These are phyloP conservation scores for Girardinus metallicus DNA, from an alignment of 2,797 vertebrate species.

Conservation along the genomic window DNA sequence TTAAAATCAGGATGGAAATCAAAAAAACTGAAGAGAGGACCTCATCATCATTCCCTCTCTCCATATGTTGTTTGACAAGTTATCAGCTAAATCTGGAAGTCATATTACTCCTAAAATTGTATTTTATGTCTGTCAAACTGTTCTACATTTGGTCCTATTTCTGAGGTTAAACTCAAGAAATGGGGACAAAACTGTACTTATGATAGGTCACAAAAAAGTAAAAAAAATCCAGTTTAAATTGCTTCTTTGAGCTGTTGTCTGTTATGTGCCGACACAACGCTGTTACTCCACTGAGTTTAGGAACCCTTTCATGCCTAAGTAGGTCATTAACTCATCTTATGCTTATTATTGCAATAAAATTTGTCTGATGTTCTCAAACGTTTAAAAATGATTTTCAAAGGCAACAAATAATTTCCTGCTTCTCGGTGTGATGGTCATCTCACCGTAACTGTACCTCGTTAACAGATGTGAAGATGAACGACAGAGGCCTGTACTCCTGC, in stretches of 20 bases:
- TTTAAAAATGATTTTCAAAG: background rate
- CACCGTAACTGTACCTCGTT: background rate
- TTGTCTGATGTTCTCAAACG: background rate
- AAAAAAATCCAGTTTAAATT: background rate
- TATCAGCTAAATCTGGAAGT: background rate
- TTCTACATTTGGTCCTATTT: background rate
- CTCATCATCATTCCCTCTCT: background rate
- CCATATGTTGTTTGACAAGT: background rate
- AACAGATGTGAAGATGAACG: constrained; percentile 84
- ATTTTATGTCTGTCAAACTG: background rate
- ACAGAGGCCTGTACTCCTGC: constrained; percentile 90
- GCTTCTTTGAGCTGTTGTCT: background rate
- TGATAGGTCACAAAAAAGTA: background rate
- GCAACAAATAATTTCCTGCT: background rate
- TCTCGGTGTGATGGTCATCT: constrained; percentile 1
- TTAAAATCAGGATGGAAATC: background rate
- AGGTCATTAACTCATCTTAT: background rate
- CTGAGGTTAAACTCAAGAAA: background rate
- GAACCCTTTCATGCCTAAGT: background rate
- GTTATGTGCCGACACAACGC: background rate
- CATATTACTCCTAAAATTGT: background rate
- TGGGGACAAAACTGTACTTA: background rate
- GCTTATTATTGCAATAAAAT: background rate
- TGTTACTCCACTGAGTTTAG: background rate
- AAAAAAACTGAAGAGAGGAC: background rate